A percentile compares a stretch with the other conserved stretches of the same genome.
These are phyloP conservation scores for Rhea americana DNA, from an alignment of 2,113 vertebrate species.

Conservation along the genomic window DNA sequence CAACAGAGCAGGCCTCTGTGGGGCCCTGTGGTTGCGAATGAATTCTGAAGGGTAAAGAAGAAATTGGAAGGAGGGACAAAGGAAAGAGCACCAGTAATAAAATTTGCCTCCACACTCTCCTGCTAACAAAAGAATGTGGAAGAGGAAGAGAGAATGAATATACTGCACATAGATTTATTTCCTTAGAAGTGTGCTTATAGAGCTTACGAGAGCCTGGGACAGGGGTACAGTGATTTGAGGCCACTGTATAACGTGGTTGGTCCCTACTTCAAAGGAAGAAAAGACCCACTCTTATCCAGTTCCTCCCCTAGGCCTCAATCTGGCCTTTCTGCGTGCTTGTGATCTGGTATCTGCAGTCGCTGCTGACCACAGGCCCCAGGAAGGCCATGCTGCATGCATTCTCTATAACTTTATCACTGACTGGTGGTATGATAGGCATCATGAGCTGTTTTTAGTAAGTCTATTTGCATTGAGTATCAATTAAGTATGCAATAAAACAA, in stretches of 20 bases:
- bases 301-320: neutral
- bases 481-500: neutral
- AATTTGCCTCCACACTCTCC: neutral
- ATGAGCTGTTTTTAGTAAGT: neutral
- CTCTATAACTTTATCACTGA: neutral
- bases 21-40: neutral
- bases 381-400: neutral
- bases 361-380: neutral
- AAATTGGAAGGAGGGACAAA: neutral
- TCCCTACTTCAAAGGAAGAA: neutral
- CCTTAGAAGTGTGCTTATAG: neutral
- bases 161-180: neutral
- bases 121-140: neutral
- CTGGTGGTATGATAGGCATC: neutral
- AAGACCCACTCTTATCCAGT: neutral
- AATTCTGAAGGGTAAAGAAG: neutral
- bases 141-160: neutral
- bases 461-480: neutral
- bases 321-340: neutral
- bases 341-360: neutral
- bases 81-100: neutral
- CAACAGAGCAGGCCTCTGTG: neutral
- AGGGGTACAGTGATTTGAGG: neutral
- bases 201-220: neutral
- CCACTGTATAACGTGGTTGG: neutral